Percentiles rank a stretch among this genome's conserved stretches.
Conservation (phyloP, 2,888 invertebrate species). For the Phaonia tiefii region DNA sequence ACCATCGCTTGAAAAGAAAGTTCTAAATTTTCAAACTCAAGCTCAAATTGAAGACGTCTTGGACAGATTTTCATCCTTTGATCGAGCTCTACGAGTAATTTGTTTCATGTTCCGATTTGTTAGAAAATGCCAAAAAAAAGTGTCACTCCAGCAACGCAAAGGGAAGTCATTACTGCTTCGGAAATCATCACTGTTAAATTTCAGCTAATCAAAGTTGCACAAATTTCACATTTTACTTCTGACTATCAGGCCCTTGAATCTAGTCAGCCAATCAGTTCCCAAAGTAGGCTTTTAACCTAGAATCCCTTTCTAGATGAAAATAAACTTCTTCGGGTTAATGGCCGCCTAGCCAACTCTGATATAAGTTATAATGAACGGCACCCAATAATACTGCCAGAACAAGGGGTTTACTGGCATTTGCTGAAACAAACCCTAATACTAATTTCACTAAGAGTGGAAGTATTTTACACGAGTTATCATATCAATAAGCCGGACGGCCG, state of each 20-base stretch:
- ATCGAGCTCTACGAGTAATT: slow-evolving; percentile 30
- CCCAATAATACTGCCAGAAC: neutral
- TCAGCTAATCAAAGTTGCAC: neutral
- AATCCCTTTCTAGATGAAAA: neutral
- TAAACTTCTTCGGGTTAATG: neutral
- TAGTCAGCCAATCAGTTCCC: too few relatives aligned
- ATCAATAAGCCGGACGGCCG: too few relatives aligned
- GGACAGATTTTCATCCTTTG: slow-evolving; percentile 13
- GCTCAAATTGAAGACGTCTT: neutral
- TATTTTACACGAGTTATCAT: too few relatives aligned
- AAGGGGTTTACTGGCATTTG: too few relatives aligned
- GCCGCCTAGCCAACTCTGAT: neutral
- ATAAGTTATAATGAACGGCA: neutral
- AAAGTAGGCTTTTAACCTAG: too few relatives aligned
- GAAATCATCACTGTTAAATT: neutral
- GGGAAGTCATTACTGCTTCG: neutral
- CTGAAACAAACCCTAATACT: too few relatives aligned
- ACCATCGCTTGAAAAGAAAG: too few relatives aligned
- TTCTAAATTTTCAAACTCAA: too few relatives aligned
- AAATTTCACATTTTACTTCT: neutral
- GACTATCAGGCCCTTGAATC: neutral
- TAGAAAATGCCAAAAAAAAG: neutral
- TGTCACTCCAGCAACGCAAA: neutral
- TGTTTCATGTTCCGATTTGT: slow-evolving; percentile 28
- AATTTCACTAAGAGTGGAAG: too few relatives aligned